Base-by-base conservation (phyloP, 2,113 vertebrate species). In the Vulpes ferrilata region DNA sequence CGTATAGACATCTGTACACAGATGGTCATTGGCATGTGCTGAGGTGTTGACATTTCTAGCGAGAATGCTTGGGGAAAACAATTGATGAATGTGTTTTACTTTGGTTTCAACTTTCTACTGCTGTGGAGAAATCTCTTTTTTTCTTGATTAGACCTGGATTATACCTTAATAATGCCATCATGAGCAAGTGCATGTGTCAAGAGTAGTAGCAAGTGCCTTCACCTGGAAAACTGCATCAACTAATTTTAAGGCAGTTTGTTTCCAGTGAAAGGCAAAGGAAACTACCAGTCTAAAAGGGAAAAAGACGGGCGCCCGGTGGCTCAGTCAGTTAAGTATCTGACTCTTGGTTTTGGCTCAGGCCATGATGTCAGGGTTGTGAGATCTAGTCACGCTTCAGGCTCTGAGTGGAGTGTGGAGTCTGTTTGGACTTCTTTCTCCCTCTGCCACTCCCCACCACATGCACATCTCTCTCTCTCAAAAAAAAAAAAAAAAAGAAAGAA, bases 171-270 rank as follows among this genome's bases (percentile, higher is more conserved):
- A 74, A 53, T 32, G 11, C 5, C 35, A 30, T 12, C 59, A 43
- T 0, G 3, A 67, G 19, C 43, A 11, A 38, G 22, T 0, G 0
- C 0, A 22, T 0, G 3, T 7, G 9, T 12, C 2, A 1, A 1
- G 1, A 25, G 20, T 19, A 35, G 4, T 57, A 48, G 17, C 1
- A 1, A 19, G 25, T 20, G 0, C 19, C 19, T 9, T n/a, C 23
- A 16, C 53, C 11, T 6, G 10, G 16, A 57, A 9, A 27, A 22
- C 1, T 4, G 51, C 0, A 0, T 17, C 38, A 1, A 30, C 10
- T n/a, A 51, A 53, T 19, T 27, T 6, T 6, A 15, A 57, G 17
- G 25, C 9, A 25, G 4, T 16, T 59, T 8, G 3, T 64, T 30
- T 53, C 57, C 2, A 30, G 16, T 17, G 5, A 89, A 55, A 1